These are phyloP conservation scores for Cepaea hortensis DNA, from an alignment of 2,888 invertebrate genomes.

Conservation along the genomic window DNA sequence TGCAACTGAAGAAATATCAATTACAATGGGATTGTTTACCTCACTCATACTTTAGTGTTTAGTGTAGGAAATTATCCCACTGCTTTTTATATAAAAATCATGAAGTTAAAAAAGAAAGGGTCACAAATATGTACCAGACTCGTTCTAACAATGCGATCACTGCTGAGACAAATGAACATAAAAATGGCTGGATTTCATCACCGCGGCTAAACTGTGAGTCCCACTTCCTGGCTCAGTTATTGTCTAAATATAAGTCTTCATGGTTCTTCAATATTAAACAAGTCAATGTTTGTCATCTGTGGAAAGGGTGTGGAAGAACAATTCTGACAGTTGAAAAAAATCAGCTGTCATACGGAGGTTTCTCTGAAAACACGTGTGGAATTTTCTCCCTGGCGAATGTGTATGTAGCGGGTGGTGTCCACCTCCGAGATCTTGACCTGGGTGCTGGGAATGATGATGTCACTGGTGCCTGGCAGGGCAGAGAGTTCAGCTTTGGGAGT, in stretches of 20 bases:
- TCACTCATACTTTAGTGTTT: too few species aligned
- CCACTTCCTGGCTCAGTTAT: neutral
- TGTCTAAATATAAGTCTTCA: neutral
- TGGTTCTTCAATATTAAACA: neutral
- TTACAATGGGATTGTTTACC: too few species aligned
- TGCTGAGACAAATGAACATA: neutral
- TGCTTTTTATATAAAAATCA: too few species aligned
- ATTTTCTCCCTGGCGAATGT: conserved; percentile 76
- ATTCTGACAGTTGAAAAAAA: neutral
- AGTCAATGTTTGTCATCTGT: neutral
- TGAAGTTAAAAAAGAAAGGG: too few species aligned
- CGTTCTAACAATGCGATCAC: too few species aligned
- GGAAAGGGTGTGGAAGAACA: conserved; percentile 14
- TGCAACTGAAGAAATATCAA: too few species aligned
- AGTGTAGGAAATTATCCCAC: too few species aligned
- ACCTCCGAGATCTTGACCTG: conserved; percentile 74
- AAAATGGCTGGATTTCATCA: neutral
- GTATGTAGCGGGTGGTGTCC: conserved; percentile 76
- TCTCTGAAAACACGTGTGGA: conserved; percentile 76
- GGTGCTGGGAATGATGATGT: conserved; percentile 70
- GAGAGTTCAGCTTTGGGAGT: conserved; percentile 66
- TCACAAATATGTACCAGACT: too few species aligned
- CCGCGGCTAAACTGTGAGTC: neutral
- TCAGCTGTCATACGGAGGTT: conserved; percentile 73
- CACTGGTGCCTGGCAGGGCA: conserved; percentile 68